These are phyloP conservation scores for Apamea crenata DNA, from an alignment of 2,888 invertebrate species.

Conservation along the genomic window DNA sequence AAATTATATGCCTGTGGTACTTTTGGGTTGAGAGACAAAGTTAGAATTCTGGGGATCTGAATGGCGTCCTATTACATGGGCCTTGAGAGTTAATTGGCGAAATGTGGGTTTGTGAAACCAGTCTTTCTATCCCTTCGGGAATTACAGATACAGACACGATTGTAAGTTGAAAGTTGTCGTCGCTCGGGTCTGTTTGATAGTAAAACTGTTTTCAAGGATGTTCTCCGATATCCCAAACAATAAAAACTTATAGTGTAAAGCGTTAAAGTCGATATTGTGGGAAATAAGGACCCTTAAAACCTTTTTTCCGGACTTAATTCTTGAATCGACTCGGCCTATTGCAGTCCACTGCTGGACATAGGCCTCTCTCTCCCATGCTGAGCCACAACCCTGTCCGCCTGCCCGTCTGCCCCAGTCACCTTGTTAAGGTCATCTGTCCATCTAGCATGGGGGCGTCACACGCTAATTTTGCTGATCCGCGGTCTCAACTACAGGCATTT, in stretches of 20 bases:
- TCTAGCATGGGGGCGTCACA: neutral
- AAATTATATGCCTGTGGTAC: slow-evolving; percentile 15
- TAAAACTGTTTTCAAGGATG: neutral
- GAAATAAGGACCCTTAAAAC: neutral
- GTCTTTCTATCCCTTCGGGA: neutral
- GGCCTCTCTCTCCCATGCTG: too few relatives aligned
- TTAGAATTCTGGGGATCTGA: neutral
- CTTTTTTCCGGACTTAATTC: neutral
- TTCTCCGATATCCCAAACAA: neutral
- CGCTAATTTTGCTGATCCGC: neutral
- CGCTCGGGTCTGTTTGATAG: neutral
- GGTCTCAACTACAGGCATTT: neutral
- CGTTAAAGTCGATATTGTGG: neutral
- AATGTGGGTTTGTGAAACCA: neutral
- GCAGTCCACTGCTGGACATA: too few relatives aligned
- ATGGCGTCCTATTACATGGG: neutral
- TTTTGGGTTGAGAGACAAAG: neutral
- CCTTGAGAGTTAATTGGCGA: neutral
- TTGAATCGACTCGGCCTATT: neutral
- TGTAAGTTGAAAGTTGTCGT: neutral
- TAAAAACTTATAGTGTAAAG: neutral
- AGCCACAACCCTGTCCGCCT: too few relatives aligned
- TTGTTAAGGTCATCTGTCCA: neutral
- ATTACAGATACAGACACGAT: neutral
- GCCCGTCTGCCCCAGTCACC: too few relatives aligned